phyloP scores from a whole-genome alignment of 2,888 invertebrate species.

The Pycnomerus fuliginosus region DNA sequence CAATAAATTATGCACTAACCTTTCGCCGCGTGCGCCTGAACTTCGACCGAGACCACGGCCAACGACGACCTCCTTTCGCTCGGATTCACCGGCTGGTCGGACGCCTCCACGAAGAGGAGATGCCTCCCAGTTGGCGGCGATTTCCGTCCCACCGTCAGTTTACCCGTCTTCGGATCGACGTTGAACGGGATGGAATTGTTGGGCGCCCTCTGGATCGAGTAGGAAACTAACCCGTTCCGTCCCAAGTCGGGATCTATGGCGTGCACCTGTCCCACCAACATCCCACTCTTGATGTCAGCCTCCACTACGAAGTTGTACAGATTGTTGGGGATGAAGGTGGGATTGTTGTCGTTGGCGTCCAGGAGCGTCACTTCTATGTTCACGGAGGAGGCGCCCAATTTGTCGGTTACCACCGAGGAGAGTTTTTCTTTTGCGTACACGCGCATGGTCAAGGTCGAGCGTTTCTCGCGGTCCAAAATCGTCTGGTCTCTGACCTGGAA shows the following conservation, averaged over 20 bases:
- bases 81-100: slow-evolving; percentile 80
- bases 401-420: slow-evolving; percentile 64
- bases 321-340: slow-evolving; percentile 80
- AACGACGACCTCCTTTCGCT: slow-evolving; percentile 79
- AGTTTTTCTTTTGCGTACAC: slow-evolving; percentile 78
- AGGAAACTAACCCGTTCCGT: slow-evolving; percentile 70
- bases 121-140: slow-evolving; percentile 71
- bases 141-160: slow-evolving; percentile 65
- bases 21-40: slow-evolving; percentile 58
- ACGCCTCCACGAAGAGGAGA: slow-evolving; percentile 80
- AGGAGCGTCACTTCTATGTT: slow-evolving; percentile 78
- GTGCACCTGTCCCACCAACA: slow-evolving; percentile 67
- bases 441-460: slow-evolving; percentile 69
- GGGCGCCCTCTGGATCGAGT: slow-evolving; percentile 42
- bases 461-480: slow-evolving; percentile 76
- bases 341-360: slow-evolving; percentile 91
- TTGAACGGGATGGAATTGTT: slow-evolving; percentile 64
- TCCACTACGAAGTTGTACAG: slow-evolving; percentile 75
- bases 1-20: no score
- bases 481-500: slow-evolving; percentile 58
- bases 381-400: slow-evolving; percentile 58
- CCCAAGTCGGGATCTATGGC: slow-evolving; percentile 82
- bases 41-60: slow-evolving; percentile 82
- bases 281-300: slow-evolving; percentile 67
- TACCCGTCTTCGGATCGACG: slow-evolving; percentile 70